Percentiles rank a stretch among this genome's conserved stretches.
Conservation (phyloP, 1,140 invertebrate genomes). For the Listronotus oregonensis region DNA sequence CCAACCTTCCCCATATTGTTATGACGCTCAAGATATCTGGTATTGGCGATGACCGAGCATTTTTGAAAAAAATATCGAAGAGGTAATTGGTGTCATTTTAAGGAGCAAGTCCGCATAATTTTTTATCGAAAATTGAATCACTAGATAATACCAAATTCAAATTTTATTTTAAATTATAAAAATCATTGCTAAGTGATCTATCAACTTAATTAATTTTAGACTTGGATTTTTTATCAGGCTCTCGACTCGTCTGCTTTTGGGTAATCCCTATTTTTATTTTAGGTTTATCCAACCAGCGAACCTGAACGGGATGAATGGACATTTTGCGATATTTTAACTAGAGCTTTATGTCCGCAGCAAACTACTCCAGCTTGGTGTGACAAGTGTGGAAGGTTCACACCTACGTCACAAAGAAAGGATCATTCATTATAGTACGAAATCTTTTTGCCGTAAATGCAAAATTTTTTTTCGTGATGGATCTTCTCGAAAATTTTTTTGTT, state of each 20-base stretch:
- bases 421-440: slow-evolving; percentile 54
- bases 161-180: no score
- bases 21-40: no score
- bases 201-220: no score
- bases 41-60: no score
- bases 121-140: no score
- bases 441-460: not conserved
- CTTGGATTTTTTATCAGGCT: no score
- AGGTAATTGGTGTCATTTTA: no score
- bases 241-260: not conserved
- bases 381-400: slow-evolving; percentile 80
- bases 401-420: slow-evolving; percentile 72
- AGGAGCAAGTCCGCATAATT: no score
- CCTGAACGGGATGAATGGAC: slow-evolving; percentile 57
- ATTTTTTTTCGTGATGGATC: not conserved
- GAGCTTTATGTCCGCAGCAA: slow-evolving; percentile 70
- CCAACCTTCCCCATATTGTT: no score
- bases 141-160: no score
- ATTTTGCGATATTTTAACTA: slow-evolving; percentile 52
- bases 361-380: slow-evolving; percentile 92
- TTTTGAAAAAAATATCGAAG: no score
- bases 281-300: slow-evolving; percentile 66
- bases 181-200: no score
- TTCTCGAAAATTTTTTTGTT: slow-evolving; percentile 49
- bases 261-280: not conserved